phyloP scores from a whole-genome alignment of 2,113 vertebrate genomes.

The Mesitornis unicolor region DNA sequence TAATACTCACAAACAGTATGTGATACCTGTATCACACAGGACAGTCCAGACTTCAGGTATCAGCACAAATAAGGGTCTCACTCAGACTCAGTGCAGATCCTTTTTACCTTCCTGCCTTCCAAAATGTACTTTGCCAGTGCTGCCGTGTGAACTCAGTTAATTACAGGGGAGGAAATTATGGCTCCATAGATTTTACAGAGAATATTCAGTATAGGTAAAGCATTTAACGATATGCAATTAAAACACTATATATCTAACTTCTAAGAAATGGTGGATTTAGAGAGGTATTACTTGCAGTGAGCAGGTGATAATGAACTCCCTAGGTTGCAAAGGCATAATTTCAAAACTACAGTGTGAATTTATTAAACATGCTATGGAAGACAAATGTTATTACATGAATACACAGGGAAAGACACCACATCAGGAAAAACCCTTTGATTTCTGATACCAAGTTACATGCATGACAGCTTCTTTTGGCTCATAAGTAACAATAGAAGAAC shows the following conservation, averaged over 20 bases:
- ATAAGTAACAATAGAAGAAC: background rate
- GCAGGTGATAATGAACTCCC: background rate
- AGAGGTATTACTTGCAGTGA: background rate
- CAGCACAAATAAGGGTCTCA: background rate
- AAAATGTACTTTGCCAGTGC: background rate
- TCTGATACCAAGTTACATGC: background rate
- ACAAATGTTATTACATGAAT: background rate
- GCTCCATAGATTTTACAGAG: background rate
- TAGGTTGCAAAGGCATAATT: background rate
- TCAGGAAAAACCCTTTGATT: background rate
- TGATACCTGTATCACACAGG: too few species aligned
- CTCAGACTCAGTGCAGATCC: background rate
- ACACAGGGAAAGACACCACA: background rate
- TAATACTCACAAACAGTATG: too few species aligned
- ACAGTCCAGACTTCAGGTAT: fast-evolving
- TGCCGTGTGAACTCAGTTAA: background rate
- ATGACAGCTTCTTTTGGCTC: background rate
- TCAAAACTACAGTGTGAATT: background rate
- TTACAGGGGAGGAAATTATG: background rate
- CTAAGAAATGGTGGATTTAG: background rate
- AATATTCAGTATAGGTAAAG: background rate
- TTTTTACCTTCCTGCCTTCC: background rate
- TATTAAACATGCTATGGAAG: background rate
- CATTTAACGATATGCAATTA: background rate
- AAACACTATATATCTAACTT: background rate